These are phyloP conservation scores for Pteropus rufus DNA, from an alignment of 2,797 vertebrate species.

Conservation along the genomic window DNA sequence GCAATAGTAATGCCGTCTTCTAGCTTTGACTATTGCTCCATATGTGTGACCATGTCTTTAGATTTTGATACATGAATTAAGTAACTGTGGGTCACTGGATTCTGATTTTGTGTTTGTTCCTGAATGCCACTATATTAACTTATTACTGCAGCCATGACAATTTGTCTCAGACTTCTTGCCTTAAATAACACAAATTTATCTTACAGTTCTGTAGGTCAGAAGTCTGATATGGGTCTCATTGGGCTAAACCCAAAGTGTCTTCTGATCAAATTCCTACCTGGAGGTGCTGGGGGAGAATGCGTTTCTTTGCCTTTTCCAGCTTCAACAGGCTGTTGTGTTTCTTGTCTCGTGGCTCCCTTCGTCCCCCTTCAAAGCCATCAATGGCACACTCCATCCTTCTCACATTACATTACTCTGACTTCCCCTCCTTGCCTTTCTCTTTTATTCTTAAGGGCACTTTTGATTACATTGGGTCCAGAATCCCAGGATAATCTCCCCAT, in stretches of 20 bases:
- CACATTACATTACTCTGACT: not conserved
- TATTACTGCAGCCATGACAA: not conserved
- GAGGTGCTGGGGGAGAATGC: not conserved
- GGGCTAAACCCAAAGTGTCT: not conserved
- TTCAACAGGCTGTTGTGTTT: not conserved
- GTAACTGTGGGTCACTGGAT: not conserved
- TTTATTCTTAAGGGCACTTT: not conserved
- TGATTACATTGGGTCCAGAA: not conserved
- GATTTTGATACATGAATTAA: conserved; percentile 8
- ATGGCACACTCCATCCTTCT: not conserved
- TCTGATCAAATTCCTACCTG: not conserved
- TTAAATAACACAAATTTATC: not conserved
- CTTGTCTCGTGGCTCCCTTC: not conserved
- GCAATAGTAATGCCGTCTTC: not conserved
- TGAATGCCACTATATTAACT: not conserved
- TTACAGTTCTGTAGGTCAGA: not conserved
- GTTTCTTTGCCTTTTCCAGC: not conserved
- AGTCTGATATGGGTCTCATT: not conserved
- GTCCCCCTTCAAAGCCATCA: not conserved
- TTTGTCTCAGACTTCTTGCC: not conserved
- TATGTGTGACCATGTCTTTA: not conserved
- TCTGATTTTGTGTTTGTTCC: not conserved
- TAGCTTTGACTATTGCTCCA: not conserved
- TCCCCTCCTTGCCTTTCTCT: not conserved
- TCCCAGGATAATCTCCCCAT: not conserved